Percentiles rank a stretch among this genome's conserved stretches.
Conservation (phyloP, 2,888 invertebrate genomes). For the Diadegma fenestrale region DNA sequence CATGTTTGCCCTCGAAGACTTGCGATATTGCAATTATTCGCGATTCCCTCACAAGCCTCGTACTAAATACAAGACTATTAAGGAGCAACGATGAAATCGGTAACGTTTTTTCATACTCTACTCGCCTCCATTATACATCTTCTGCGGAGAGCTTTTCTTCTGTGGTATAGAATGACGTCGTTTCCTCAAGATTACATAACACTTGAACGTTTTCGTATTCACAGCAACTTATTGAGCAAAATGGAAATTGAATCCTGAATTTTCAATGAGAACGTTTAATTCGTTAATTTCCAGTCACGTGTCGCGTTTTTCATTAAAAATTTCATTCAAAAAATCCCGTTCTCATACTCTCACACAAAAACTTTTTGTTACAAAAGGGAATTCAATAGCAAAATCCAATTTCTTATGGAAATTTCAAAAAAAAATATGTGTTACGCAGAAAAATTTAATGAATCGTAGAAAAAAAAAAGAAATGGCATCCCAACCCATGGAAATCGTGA, state of each 20-base stretch:
- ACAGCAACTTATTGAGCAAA: neutral
- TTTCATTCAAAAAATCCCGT: neutral
- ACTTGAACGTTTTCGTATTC: neutral
- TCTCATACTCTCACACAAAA: too few relatives aligned
- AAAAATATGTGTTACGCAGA: too few relatives aligned
- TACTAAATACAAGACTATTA: conserved; percentile 29
- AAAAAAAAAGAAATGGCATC: too few relatives aligned
- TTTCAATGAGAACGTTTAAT: neutral
- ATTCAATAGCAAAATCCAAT: too few relatives aligned
- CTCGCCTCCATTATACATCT: conserved; percentile 8
- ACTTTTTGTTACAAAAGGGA: too few relatives aligned
- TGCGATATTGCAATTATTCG: conserved; percentile 42
- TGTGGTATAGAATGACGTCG: neutral
- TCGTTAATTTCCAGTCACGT: neutral
- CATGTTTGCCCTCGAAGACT: conserved; percentile 25
- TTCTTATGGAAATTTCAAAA: too few relatives aligned
- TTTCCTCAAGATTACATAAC: neutral
- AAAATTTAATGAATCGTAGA: too few relatives aligned
- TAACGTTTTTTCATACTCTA: neutral
- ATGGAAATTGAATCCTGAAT: neutral
- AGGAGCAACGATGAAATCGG: conserved; percentile 39
- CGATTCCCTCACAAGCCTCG: conserved; percentile 24
- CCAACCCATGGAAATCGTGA: too few relatives aligned
- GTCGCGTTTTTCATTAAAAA: neutral
- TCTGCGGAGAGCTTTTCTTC: neutral